Base-by-base conservation (phyloP, 2,113 vertebrate species). In the Rhinoptilus africanus region DNA sequence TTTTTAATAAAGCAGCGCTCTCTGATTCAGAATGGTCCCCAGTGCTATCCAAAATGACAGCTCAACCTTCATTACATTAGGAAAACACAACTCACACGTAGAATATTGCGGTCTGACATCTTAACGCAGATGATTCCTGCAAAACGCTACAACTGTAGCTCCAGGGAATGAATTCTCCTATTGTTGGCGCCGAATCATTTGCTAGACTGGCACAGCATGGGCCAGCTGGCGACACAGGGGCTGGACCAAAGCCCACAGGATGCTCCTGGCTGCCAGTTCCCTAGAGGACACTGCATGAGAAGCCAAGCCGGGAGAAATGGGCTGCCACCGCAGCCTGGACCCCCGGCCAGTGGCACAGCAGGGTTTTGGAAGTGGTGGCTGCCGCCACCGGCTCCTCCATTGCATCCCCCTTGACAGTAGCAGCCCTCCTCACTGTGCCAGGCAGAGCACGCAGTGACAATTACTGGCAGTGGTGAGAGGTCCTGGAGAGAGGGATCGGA, bases 231-330 rank as follows among this genome's bases (percentile, higher is more conserved):
- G 0, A 22, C 54, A 62, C 6, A 8, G 81, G 51, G 64, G 47
- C 78, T 94, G 92, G 96, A 88, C 35, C 30, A 85, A 30, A 53
- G 91, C 88, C 85, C 74, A 92, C 57, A 85, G 91, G 82, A 88
- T 56, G 82, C 47, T 93, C 37, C 41, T 9, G 15, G 28, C 68
- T 89, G 84, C 81, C 87, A 67, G 45, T 39, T 88, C 85, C 62
- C 88, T 24, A 27, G 26, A 89, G 64, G 86, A 71, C 64, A n/a
- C 63, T 53, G 48, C 41, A n/a, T 34, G 47, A 72, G 59, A 69
- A 74, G 41, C 50, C 37, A 77, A 19, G 28, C 8, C 2, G 0
- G 30, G 32, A 77, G 20, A 79, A 86, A 28, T 32, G 47, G 16
- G 10, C 4, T 73, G 72, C 27, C 37, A 57, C 43, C 51, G 16